Conservation (phyloP, 2,888 invertebrate species). For the Papilio protenor region DNA sequence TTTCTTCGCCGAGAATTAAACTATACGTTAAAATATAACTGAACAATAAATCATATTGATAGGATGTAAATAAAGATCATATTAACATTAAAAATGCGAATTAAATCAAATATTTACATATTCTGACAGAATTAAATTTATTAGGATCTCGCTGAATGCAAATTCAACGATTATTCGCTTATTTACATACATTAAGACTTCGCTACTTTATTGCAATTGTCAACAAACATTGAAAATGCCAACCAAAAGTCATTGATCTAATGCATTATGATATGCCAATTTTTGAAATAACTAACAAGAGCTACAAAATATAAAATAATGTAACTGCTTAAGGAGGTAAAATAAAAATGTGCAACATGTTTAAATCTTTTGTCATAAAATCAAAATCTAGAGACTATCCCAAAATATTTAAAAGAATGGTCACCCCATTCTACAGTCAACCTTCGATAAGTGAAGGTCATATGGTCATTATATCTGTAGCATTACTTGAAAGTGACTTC, state of each 20-base stretch:
- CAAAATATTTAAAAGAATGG: slow-evolving; percentile 39
- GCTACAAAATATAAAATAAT: too few relatives aligned
- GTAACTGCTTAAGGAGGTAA: too few relatives aligned
- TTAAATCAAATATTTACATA: not conserved
- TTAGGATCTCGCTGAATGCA: not conserved
- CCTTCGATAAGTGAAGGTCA: slow-evolving; percentile 36
- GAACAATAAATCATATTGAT: not conserved
- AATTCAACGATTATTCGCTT: not conserved
- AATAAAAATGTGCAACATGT: too few relatives aligned
- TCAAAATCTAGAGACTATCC: slow-evolving; percentile 23
- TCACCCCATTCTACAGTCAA: slow-evolving; percentile 17
- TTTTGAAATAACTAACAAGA: too few relatives aligned
- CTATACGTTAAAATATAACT: not conserved
- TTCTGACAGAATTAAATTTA: slow-evolving; percentile 6
- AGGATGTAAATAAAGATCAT: not conserved
- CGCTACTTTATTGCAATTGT: slow-evolving; percentile 1
- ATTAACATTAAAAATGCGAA: not conserved
- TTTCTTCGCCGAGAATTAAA: not conserved
- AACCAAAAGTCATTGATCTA: not conserved
- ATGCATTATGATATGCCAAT: too few relatives aligned
- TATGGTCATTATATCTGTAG: slow-evolving; percentile 40
- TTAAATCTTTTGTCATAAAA: too few relatives aligned
- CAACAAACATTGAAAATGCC: not conserved
- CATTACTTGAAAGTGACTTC: slow-evolving; percentile 46
- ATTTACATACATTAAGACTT: not conserved